phyloP scores from a whole-genome alignment of 2,797 vertebrate species.

The Siniperca obscura region DNA sequence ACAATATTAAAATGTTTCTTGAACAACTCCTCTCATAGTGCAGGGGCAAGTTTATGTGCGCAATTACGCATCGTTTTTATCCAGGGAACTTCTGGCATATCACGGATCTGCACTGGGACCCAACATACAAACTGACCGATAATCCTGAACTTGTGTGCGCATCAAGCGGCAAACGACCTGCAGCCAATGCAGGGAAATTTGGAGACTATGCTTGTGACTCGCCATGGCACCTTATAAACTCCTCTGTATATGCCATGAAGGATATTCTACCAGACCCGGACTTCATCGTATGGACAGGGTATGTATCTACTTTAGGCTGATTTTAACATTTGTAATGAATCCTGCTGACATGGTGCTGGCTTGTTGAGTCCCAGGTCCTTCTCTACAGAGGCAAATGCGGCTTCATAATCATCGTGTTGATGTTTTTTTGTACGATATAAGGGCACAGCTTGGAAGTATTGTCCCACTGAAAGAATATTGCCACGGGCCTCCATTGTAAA shows the following conservation, averaged over 20 bases:
- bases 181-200: slow-evolving; percentile 84
- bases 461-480: not conserved
- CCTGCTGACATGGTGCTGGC: not conserved
- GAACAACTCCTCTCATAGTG: not conserved
- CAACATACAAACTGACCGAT: slow-evolving; percentile 80
- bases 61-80: slow-evolving; percentile 31
- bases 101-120: slow-evolving; percentile 93
- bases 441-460: not conserved
- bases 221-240: slow-evolving; percentile 89
- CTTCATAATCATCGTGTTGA: not conserved
- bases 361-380: slow-evolving; percentile 8
- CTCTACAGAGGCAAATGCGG: not conserved
- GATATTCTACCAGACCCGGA: slow-evolving; percentile 86
- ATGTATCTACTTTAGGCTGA: slow-evolving; percentile 4
- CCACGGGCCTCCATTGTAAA: not conserved
- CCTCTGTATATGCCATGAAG: slow-evolving; percentile 89
- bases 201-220: slow-evolving; percentile 93
- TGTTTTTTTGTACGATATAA: not conserved
- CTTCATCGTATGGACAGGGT: slow-evolving; percentile 98
- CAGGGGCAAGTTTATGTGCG: not conserved
- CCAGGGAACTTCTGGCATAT: slow-evolving; percentile 94
- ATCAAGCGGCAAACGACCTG: slow-evolving; percentile 86
- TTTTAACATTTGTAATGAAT: not conserved
- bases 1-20: not conserved
- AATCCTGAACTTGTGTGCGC: slow-evolving; percentile 84